phyloP scores from a whole-genome alignment of 2,797 vertebrate species.

The Xenops minutus region DNA sequence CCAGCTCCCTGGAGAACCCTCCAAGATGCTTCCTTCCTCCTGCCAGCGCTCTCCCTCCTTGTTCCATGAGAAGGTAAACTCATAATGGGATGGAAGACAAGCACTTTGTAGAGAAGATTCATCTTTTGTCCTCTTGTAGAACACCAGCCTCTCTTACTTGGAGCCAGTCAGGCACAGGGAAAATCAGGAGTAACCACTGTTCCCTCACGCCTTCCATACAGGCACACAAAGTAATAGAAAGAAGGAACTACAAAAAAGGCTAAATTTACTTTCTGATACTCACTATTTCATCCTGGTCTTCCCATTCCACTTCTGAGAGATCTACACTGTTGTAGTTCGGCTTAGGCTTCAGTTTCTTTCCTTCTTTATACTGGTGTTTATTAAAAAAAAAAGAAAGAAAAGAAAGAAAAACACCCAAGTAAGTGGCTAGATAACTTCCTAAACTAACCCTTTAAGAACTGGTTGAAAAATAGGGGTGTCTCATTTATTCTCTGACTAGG shows the following conservation, averaged over 20 bases:
- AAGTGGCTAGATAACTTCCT: not conserved
- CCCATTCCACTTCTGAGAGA: slow-evolving; percentile 94
- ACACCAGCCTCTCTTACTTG: not conserved
- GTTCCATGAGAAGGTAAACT: not conserved
- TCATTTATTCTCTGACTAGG: not conserved
- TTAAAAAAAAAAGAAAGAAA: not conserved
- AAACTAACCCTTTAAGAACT: not conserved
- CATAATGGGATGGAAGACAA: not conserved
- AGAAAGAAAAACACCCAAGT: not conserved
- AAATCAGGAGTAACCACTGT: not conserved
- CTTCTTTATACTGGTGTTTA: slow-evolving; percentile 88
- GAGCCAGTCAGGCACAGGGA: not conserved
- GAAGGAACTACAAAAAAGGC: not conserved
- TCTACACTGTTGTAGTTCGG: slow-evolving; percentile 98
- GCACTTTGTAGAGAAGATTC: not conserved
- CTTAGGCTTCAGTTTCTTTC: slow-evolving; percentile 90
- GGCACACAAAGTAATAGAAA: not conserved
- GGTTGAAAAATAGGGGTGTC: not conserved
- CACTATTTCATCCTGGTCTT: slow-evolving; percentile 88
- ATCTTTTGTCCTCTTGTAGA: not conserved
- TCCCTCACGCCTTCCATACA: rapidly evolving
- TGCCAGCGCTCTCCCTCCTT: not conserved
- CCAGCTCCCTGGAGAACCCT: not conserved
- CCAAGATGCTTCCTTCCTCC: not conserved
- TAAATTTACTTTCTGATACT: slow-evolving; percentile 55